phyloP scores from a whole-genome alignment of 1,140 invertebrate species.

The Chelonus insularis region DNA sequence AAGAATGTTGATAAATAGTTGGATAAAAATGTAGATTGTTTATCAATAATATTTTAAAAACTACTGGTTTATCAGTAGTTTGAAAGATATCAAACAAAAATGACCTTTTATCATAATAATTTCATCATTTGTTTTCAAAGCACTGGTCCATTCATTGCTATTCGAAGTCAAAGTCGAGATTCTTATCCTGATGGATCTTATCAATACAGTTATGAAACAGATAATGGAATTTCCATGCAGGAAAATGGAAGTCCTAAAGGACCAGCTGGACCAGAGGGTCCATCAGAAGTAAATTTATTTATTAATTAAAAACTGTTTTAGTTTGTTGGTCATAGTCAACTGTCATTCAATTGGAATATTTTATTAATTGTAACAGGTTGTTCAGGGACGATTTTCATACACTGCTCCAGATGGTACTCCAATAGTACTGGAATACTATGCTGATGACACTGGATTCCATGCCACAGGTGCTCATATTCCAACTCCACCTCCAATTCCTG shows the following conservation, averaged over 20 bases:
- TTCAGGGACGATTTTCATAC: conserved; percentile 72
- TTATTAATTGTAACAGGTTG: conserved; percentile 50
- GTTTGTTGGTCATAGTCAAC: too few relatives aligned
- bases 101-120: too few relatives aligned
- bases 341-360: neutral
- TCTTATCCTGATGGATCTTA: conserved; percentile 52
- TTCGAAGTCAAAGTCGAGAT: conserved; percentile 49
- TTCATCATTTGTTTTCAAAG: conserved; percentile 29
- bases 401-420: conserved; percentile 74
- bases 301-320: neutral
- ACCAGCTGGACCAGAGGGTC: conserved; percentile 45
- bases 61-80: conserved; percentile 8
- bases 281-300: conserved; percentile 39
- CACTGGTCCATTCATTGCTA: conserved; percentile 43
- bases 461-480: conserved; percentile 57
- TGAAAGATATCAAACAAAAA: too few relatives aligned
- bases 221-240: conserved; percentile 53
- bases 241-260: conserved; percentile 54
- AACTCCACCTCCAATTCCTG: conserved; percentile 71
- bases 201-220: conserved; percentile 53
- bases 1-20: neutral
- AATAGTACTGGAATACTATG: conserved; percentile 72
- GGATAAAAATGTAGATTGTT: neutral
- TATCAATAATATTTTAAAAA: conserved; percentile 3
- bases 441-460: conserved; percentile 76